Evolutionary conservation across 2,113 vertebrate species (phyloP).

Genomic region (Lamprotornis superbus): DNA sequence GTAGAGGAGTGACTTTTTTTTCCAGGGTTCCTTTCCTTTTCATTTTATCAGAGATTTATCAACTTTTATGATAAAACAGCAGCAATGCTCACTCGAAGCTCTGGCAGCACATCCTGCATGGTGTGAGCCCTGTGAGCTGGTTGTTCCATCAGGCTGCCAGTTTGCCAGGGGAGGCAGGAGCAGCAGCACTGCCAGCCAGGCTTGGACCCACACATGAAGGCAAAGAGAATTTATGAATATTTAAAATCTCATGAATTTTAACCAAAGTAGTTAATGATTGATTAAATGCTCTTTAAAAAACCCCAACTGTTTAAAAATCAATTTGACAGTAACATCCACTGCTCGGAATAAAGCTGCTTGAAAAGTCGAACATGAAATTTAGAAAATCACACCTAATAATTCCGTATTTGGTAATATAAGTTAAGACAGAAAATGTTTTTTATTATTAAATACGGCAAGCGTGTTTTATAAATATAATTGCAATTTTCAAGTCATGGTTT

Average conservation of each 20-base stretch:
- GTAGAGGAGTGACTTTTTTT: background rate
- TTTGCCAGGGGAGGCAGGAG: background rate
- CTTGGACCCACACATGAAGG: background rate
- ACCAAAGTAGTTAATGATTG: conserved; percentile 35
- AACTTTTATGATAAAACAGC: background rate
- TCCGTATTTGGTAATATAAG: background rate
- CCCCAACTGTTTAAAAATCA: background rate
- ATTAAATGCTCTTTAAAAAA: conserved; percentile 13
- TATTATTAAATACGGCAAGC: background rate
- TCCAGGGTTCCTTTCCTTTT: background rate
- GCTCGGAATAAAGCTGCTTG: background rate
- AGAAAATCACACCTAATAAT: background rate
- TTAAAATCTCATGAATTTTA: conserved; percentile 40
- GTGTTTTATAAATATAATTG: background rate
- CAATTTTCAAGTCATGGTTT: background rate
- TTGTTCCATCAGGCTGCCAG: rapidly evolving
- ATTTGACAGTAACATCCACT: background rate
- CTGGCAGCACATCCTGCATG: rapidly evolving
- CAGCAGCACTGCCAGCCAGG: background rate
- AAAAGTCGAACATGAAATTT: background rate
- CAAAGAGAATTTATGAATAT: conserved; percentile 36
- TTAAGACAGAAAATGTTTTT: background rate
- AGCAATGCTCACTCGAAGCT: background rate
- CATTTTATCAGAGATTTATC: background rate
- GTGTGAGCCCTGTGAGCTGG: background rate